phyloP scores from a whole-genome alignment of 2,888 invertebrate species.

The Protophormia terraenovae region DNA sequence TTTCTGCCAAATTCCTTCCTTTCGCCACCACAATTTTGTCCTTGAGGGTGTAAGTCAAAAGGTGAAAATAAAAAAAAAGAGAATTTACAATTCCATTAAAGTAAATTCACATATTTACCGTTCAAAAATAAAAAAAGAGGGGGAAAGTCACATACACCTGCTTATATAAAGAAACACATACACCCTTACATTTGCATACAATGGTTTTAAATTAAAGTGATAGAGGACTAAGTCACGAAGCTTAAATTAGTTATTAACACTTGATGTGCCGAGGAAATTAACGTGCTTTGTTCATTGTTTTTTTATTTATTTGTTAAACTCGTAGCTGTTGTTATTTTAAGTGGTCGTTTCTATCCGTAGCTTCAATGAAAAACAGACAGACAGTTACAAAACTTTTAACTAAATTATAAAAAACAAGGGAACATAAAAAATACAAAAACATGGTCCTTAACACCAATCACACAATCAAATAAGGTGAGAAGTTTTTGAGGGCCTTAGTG shows the following conservation, averaged over 20 bases:
- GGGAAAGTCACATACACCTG: not conserved
- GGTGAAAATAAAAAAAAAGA: not conserved
- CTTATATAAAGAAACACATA: not conserved
- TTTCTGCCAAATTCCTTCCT: not conserved
- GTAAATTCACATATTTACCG: not conserved
- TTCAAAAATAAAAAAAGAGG: not conserved
- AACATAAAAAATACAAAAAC: not conserved
- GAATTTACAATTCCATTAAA: not conserved
- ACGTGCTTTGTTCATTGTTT: not conserved
- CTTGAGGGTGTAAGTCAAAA: not conserved
- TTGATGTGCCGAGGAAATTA: conserved; percentile 56
- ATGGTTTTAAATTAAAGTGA: conserved; percentile 35
- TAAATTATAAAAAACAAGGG: conserved; percentile 33
- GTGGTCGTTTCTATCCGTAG: not conserved
- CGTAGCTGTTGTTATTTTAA: conserved; percentile 3
- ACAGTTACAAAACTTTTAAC: conserved; percentile 16
- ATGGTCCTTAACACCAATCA: not conserved
- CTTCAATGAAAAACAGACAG: not conserved
- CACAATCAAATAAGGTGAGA: conserved; percentile 12
- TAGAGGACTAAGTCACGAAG: conserved; percentile 59
- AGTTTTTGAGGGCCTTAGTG: not conserved
- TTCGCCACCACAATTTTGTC: no score
- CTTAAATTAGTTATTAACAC: conserved; percentile 63
- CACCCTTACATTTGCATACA: not conserved
- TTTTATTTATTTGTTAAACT: not conserved